Conservation (phyloP, 2,797 vertebrate genomes). For the Syngnathus rostellatus region DNA sequence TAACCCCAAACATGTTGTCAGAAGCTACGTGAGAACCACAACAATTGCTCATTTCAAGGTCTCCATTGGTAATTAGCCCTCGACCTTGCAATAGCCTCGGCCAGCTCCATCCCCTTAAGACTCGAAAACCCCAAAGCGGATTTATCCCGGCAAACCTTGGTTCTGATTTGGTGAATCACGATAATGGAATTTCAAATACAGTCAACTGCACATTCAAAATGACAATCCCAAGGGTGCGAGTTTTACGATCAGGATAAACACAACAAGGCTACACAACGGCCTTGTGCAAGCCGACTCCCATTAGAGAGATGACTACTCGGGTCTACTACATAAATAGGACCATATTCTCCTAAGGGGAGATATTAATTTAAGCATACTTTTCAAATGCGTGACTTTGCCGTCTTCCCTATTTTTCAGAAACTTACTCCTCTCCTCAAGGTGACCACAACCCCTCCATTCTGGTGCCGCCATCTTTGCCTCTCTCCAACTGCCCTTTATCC, state of each 20-base stretch:
- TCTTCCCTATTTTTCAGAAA: conserved; percentile 54
- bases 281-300: not conserved
- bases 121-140: not conserved
- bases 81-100: not conserved
- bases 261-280: not conserved
- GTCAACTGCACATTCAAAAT: not conserved
- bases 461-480: conserved; percentile 79
- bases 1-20: conserved; percentile 2
- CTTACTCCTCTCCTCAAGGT: conserved; percentile 80
- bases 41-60: not conserved
- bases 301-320: not conserved
- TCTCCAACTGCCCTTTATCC: conserved; percentile 87
- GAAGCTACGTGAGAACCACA: not conserved
- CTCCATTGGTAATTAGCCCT: not conserved
- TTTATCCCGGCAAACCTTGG: not conserved
- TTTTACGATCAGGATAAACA: not conserved
- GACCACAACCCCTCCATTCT: conserved; percentile 86
- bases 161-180: not conserved
- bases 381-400: conserved; percentile 1
- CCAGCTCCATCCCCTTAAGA: not conserved
- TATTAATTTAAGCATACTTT: not conserved
- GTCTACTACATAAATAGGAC: not conserved
- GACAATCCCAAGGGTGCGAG: not conserved
- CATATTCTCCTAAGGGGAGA: not conserved
- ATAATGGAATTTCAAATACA: not conserved